Percentiles rank a stretch among this genome's conserved stretches.
phyloP scores from a whole-genome alignment of 1,140 invertebrate species.

The Trypoxylus dichotomus region DNA sequence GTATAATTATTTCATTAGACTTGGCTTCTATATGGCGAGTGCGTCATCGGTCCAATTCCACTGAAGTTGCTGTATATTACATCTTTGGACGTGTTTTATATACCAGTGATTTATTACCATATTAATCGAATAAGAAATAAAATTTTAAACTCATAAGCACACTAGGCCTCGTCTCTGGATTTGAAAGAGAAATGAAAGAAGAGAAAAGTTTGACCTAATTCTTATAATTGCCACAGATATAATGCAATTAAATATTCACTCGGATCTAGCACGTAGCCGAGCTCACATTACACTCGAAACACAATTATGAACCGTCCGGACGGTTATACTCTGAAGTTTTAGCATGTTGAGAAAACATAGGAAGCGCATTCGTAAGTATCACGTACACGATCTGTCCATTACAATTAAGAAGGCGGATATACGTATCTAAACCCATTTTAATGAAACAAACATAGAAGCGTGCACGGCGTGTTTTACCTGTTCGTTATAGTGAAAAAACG shows the following conservation, averaged over 20 bases:
- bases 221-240: not conserved
- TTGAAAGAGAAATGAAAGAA: not conserved
- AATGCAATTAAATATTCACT: constrained; percentile 4
- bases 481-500: not conserved
- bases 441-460: not conserved
- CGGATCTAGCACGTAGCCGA: not conserved
- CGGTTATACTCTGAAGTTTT: not conserved
- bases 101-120: no score
- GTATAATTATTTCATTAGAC: no score
- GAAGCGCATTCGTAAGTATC: not conserved
- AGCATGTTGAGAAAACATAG: not conserved
- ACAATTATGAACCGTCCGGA: not conserved
- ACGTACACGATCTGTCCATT: not conserved
- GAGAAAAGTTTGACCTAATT: not conserved
- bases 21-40: no score
- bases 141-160: no score
- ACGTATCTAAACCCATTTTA: not conserved
- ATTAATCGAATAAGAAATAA: no score
- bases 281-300: not conserved
- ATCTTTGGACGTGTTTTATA: no score
- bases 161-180: no score
- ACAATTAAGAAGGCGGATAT: not conserved
- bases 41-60: no score
- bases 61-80: no score
- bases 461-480: not conserved